These are phyloP conservation scores for Psylliodes chrysocephalus DNA, from an alignment of 2,888 invertebrate species.

Conservation along the genomic window DNA sequence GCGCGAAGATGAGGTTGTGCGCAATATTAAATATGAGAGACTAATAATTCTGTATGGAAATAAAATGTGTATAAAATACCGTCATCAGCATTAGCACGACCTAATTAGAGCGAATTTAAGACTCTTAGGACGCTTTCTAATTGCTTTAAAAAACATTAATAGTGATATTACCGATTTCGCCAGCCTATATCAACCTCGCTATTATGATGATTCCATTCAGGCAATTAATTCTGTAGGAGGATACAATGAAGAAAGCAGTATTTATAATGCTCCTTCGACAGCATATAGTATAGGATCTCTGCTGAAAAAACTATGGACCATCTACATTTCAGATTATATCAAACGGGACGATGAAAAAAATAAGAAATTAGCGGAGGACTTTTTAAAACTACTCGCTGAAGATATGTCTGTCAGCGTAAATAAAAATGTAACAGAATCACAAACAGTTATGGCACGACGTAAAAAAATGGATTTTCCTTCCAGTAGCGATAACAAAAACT, in stretches of 20 bases:
- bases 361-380: neutral
- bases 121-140: slow-evolving; percentile 1
- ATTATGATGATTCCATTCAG: slow-evolving; percentile 6
- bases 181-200: neutral
- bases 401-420: slow-evolving; percentile 7
- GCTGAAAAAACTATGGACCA: slow-evolving; percentile 6
- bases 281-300: neutral
- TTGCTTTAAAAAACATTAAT: slow-evolving; percentile 4
- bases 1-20: slow-evolving; percentile 22
- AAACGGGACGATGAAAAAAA: neutral
- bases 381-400: neutral
- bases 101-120: slow-evolving; percentile 7
- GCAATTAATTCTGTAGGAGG: slow-evolving; percentile 14
- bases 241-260: neutral
- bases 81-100: slow-evolving; percentile 3
- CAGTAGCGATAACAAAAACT: no score
- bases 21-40: slow-evolving; percentile 23
- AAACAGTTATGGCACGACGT: neutral
- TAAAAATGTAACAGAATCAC: slow-evolving; percentile 18
- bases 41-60: slow-evolving; percentile 24
- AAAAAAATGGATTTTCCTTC: no score
- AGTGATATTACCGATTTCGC: neutral
- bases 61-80: neutral
- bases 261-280: slow-evolving; percentile 9
- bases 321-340: slow-evolving; percentile 6